Evolutionary conservation across 2,888 invertebrate genomes (phyloP), one percentile per base, ranked within the genome.

Genomic region (Caenorhabditis sp.): DNA sequence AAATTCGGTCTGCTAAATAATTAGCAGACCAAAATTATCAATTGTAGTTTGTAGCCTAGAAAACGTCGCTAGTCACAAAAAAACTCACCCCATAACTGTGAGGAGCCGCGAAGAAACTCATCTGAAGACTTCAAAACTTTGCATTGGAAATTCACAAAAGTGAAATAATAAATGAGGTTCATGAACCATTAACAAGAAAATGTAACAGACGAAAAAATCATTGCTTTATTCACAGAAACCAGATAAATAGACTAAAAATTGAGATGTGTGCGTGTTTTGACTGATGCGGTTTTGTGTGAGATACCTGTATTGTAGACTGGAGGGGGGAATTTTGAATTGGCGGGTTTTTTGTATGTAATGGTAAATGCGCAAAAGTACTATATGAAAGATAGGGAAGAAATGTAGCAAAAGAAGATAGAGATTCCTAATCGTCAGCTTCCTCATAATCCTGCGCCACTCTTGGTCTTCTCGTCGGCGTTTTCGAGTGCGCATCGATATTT

Each of bases 381-480:
- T 44, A 28, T 44, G 63, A 28, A 51, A 44, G 41, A 35, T 47
- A 72, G 8, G 41, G 47, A 6, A 19, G 16, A 41, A 41, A 44
- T 14, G 14, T n/a, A 56, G 44, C 5, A 31, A 58, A 38, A 26
- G 28, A n/a, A n/a, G n/a, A n/a, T n/a, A 56, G 22, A 35, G 47
- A 24, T 19, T 28, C 19, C 26, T 72, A 72, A n/a, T 72, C 73
- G 14, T 63, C 73, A 14, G 59, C 49, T 6, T 76, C 70, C 59
- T 72, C 72, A 2, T 6, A 8, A 26, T 54, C 19, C 26, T 38
- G 6, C 5, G 35, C 0, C 8, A 28, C 22, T 35, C 22, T 54
- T 1, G 31, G n/a, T 24, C 51, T 70, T 31, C 79, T 63, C 1
- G 79, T 79, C 3, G 79, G 79, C 19, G 79, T 79, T 61, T 70